These are phyloP conservation scores for Conistra vaccinii DNA, from an alignment of 2,888 invertebrate species.

Conservation along the genomic window DNA sequence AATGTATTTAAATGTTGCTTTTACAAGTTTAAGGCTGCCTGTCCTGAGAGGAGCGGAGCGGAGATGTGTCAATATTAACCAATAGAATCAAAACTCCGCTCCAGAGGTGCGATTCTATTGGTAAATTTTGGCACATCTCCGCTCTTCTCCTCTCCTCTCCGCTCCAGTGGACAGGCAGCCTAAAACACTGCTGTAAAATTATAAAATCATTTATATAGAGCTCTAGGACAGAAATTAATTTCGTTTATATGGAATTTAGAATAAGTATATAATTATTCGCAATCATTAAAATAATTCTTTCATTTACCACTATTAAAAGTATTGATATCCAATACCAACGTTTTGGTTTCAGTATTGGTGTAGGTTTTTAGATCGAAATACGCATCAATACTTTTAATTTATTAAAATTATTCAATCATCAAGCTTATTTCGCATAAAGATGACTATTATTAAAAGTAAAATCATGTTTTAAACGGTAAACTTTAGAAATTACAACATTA, in stretches of 20 bases:
- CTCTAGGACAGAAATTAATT: neutral
- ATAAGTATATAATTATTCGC: neutral
- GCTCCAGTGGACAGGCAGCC: no score
- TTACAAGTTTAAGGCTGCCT: neutral
- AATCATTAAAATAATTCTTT: neutral
- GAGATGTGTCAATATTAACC: no score
- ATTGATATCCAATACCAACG: neutral
- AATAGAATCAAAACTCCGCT: no score
- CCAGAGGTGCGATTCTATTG: no score
- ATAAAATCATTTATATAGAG: neutral
- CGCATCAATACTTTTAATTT: conserved; percentile 26
- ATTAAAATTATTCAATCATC: neutral
- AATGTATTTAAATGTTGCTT: conserved; percentile 2
- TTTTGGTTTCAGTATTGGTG: neutral
- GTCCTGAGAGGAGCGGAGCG: no score
- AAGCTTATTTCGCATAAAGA: neutral
- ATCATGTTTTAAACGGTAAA: conserved; percentile 25
- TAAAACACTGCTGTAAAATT: no score
- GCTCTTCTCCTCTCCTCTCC: no score
- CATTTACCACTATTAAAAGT: neutral
- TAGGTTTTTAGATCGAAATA: neutral
- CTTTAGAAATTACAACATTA: conserved; percentile 2
- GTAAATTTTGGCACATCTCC: no score
- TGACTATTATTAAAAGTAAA: conserved; percentile 7
- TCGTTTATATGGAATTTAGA: neutral